A percentile compares a stretch with the other conserved stretches of the same genome.
phyloP scores from a whole-genome alignment of 2,797 vertebrate genomes.

The Amblyraja radiata region DNA sequence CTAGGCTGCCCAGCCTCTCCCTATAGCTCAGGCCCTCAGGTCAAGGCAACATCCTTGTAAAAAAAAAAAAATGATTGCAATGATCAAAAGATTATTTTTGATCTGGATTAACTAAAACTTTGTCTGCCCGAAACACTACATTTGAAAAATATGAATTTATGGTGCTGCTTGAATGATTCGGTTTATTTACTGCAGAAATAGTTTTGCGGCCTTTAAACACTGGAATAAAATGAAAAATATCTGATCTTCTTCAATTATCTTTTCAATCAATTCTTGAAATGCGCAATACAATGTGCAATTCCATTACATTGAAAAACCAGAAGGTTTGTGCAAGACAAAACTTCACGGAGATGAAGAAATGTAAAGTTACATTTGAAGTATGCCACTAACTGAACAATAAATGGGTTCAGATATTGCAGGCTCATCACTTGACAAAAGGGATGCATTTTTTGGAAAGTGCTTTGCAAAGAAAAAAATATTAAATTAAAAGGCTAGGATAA shows the following conservation, averaged over 20 bases:
- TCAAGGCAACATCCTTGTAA: too few relatives aligned
- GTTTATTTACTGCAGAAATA: neutral
- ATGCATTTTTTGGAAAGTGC: too few relatives aligned
- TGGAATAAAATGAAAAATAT: neutral
- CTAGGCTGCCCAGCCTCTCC: too few relatives aligned
- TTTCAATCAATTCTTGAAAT: neutral
- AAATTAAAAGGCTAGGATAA: too few relatives aligned
- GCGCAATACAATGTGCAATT: neutral
- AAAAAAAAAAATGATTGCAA: too few relatives aligned
- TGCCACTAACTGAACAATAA: neutral
- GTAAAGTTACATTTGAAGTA: neutral
- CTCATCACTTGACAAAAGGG: neutral
- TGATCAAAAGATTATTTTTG: neutral
- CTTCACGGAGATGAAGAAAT: neutral
- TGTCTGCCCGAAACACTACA: neutral
- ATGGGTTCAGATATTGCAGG: neutral
- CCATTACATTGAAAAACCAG: neutral
- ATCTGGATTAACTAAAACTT: neutral
- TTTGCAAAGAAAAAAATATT: too few relatives aligned
- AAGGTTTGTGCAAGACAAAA: neutral
- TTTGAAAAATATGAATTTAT: slow-evolving; percentile 12
- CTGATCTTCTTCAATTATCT: neutral
- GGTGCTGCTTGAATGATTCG: neutral
- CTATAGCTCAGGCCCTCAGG: too few relatives aligned
- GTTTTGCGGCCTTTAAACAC: neutral